These are phyloP conservation scores for Vollenhovia emeryi DNA, from an alignment of 1,140 invertebrate genomes.

Conservation along the genomic window DNA sequence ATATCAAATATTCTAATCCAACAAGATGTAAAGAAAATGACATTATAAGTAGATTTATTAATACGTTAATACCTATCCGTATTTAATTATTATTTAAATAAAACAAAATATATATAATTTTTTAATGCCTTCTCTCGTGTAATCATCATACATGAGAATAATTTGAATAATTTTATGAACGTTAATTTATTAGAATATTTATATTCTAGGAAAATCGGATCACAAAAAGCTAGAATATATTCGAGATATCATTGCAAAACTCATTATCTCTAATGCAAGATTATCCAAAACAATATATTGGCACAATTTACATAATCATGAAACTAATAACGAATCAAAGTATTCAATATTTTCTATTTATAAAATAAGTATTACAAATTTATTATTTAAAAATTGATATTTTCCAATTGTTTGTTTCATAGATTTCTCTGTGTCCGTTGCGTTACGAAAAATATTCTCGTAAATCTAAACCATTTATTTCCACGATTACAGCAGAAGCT, in stretches of 20 bases:
- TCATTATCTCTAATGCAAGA: not conserved
- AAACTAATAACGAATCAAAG: no score
- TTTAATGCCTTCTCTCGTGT: not conserved
- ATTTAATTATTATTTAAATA: not conserved
- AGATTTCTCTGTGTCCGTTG: not conserved
- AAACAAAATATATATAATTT: not conserved
- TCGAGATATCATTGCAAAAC: not conserved
- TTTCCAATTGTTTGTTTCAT: not conserved
- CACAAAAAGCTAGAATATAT: not conserved
- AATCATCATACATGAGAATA: not conserved
- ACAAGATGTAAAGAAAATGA: not conserved
- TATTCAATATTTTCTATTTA: no score
- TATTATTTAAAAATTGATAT: not conserved
- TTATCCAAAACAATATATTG: not conserved
- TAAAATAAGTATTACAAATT: not conserved
- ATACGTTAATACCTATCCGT: not conserved
- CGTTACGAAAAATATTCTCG: not conserved
- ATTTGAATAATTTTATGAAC: not conserved
- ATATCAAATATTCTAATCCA: not conserved
- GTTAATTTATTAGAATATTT: constrained; percentile 33
- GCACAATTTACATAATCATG: no score
- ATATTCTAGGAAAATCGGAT: not conserved
- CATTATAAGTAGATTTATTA: not conserved
- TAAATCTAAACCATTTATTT: constrained; percentile 4
- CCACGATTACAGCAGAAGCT: not conserved